Evolutionary conservation across 2,888 invertebrate genomes (phyloP).

Genomic region (Lithophane ornitopus): DNA sequence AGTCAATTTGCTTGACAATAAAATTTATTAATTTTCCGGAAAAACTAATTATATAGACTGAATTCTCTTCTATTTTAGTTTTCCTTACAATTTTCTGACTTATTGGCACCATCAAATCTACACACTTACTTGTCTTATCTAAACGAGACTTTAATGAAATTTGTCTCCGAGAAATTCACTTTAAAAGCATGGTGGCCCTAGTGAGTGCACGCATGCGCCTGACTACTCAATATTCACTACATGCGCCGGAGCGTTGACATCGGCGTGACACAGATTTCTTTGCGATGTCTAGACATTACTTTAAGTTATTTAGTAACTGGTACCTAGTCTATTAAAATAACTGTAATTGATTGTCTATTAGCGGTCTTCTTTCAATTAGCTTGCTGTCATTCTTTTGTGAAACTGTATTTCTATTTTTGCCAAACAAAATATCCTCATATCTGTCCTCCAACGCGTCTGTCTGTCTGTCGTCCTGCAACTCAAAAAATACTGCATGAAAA

Average conservation of each 20-base stretch:
- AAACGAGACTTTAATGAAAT: neutral
- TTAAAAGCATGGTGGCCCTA: conserved; percentile 26
- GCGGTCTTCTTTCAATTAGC: neutral
- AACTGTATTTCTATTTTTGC: neutral
- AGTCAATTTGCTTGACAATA: neutral
- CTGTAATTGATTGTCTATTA: conserved; percentile 51
- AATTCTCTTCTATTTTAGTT: neutral
- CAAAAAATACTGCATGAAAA: no score
- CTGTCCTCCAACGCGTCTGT: no score
- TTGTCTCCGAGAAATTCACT: neutral
- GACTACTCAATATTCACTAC: conserved; percentile 72
- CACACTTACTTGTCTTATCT: neutral
- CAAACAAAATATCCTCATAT: no score
- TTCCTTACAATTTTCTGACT: neutral
- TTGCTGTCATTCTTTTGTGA: neutral
- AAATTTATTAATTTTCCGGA: neutral
- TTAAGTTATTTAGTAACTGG: conserved; percentile 67
- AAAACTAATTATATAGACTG: neutral
- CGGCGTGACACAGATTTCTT: conserved; percentile 75
- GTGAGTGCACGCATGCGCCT: conserved; percentile 52
- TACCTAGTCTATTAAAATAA: conserved; percentile 61
- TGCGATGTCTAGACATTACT: conserved; percentile 77
- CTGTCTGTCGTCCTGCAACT: no score
- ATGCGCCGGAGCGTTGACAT: conserved; percentile 80
- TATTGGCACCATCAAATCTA: neutral